Evolutionary conservation across 2,797 vertebrate genomes (phyloP).

Genomic region (Neoniphon sammara): DNA sequence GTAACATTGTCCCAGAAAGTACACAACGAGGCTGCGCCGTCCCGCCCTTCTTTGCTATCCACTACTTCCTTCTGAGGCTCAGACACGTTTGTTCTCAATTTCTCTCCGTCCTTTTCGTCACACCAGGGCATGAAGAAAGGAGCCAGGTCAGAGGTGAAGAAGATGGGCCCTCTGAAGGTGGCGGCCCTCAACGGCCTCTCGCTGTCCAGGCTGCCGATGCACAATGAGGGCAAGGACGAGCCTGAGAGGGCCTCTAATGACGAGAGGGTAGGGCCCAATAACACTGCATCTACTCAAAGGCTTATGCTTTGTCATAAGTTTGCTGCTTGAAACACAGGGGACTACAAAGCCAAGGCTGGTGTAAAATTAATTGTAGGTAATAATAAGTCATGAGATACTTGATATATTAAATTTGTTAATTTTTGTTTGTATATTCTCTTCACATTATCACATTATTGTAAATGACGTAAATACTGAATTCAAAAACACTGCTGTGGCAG

Average conservation of each 20-base stretch:
- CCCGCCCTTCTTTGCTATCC: conserved; percentile 14
- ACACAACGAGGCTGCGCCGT: conserved; percentile 13
- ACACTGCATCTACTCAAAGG: neutral
- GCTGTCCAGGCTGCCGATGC: conserved; percentile 87
- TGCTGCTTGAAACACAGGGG: neutral
- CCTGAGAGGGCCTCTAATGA: conserved; percentile 90
- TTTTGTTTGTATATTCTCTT: neutral
- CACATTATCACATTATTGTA: neutral
- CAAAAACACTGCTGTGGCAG: neutral
- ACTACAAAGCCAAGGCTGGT: neutral
- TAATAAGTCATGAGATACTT: neutral
- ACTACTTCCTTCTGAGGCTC: neutral
- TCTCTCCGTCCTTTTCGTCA: conserved; percentile 10
- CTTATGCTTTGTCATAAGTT: neutral
- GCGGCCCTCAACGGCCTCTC: conserved; percentile 93
- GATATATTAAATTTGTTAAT: neutral
- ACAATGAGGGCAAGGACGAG: conserved; percentile 88
- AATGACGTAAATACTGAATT: neutral
- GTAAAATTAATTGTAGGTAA: neutral
- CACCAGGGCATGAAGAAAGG: conserved; percentile 93
- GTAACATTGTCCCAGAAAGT: conserved; percentile 56
- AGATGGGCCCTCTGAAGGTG: conserved; percentile 92
- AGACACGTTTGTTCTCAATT: neutral
- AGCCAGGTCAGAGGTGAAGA: conserved; percentile 88
- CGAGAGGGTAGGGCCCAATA: conserved; percentile 86